Evolutionary conservation across 2,888 invertebrate genomes (phyloP).

Genomic region (Ophion obscuratus): DNA sequence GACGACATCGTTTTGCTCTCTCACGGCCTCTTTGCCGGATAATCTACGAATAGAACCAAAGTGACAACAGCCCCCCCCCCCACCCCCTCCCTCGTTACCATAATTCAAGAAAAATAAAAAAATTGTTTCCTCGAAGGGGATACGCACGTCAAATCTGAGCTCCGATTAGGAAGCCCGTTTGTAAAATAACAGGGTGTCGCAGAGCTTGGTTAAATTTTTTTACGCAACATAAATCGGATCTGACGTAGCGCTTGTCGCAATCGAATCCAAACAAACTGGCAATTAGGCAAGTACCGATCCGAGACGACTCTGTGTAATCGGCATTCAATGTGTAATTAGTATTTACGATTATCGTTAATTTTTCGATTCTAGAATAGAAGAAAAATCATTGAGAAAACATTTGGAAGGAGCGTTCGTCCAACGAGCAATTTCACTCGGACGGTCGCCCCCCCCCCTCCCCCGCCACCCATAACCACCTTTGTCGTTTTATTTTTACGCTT

Average conservation of each 20-base stretch:
- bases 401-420: background rate
- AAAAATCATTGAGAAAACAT: background rate
- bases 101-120: background rate
- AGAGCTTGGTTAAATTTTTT: too few relatives aligned
- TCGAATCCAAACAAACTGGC: background rate
- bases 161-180: background rate
- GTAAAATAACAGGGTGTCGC: background rate
- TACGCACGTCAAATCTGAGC: background rate
- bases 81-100: background rate
- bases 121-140: background rate
- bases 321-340: background rate
- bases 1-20: slow-evolving; percentile 9
- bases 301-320: background rate
- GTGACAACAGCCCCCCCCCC: background rate
- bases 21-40: slow-evolving; percentile 68
- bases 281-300: background rate
- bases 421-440: background rate
- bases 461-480: too few relatives aligned
- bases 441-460: too few relatives aligned
- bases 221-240: background rate
- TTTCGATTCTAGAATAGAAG: slow-evolving; percentile 19
- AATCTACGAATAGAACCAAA: background rate
- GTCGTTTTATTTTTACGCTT: background rate
- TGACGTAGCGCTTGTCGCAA: background rate
- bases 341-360: background rate